Evolutionary conservation across 2,888 invertebrate species (phyloP).

Genomic region (Thera britannica): DNA sequence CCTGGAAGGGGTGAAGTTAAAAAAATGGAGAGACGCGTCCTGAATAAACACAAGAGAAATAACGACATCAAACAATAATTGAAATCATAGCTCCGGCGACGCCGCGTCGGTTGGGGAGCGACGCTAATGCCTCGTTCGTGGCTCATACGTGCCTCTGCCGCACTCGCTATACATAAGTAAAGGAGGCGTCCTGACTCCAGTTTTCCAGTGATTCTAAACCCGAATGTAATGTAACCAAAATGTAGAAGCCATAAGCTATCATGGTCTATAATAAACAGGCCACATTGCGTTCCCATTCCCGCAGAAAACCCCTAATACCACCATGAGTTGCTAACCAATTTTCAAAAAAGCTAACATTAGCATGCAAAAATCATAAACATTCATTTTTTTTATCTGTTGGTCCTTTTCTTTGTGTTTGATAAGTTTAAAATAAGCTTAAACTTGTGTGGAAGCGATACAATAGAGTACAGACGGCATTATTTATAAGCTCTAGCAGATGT

Average conservation of each 20-base stretch:
- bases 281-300: background rate
- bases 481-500: constrained; percentile 72
- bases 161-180: constrained; percentile 3
- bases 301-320: background rate
- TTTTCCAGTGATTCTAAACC: background rate
- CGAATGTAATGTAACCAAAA: background rate
- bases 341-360: background rate
- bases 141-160: constrained; percentile 49
- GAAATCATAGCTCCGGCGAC: constrained; percentile 75
- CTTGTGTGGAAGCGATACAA: constrained; percentile 50
- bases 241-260: background rate
- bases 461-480: constrained; percentile 52
- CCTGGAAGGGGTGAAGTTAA: constrained; percentile 71
- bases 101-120: constrained; percentile 51
- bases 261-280: background rate
- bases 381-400: background rate
- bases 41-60: constrained; percentile 81
- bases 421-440: constrained; percentile 29
- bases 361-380: background rate
- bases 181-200: constrained; percentile 10
- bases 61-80: constrained; percentile 83
- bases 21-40: constrained; percentile 75
- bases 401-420: constrained; percentile 24
- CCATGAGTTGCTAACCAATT: background rate
- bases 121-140: constrained; percentile 55